Evolutionary conservation across 2,888 invertebrate genomes (phyloP).

Genomic region (Strigamia crassipes): DNA sequence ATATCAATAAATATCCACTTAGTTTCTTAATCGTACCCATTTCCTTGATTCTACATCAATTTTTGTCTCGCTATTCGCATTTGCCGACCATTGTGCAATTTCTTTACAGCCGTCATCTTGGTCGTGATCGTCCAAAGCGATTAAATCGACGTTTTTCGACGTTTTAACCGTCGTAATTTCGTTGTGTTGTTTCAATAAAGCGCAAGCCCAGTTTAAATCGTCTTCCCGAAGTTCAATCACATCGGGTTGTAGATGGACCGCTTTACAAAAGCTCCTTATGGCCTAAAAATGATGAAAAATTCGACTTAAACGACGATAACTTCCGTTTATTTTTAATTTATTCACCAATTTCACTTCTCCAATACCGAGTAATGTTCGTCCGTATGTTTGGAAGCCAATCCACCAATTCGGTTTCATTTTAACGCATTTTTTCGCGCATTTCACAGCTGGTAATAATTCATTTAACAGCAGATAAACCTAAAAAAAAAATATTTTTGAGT

Average conservation of each 20-base stretch:
- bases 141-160: background rate
- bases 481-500: background rate
- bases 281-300: conserved; percentile 53
- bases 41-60: background rate
- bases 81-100: background rate
- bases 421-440: conserved; percentile 57
- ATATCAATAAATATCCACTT: background rate
- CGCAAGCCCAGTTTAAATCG: conserved; percentile 54
- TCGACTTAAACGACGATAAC: too few species aligned
- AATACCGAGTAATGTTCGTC: conserved; percentile 58
- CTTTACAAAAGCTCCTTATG: conserved; percentile 57
- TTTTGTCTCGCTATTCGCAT: background rate
- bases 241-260: conserved; percentile 58
- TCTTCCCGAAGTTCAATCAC: conserved; percentile 58
- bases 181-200: conserved; percentile 39
- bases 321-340: background rate
- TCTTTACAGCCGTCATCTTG: background rate
- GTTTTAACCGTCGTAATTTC: background rate
- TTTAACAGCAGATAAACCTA: conserved; percentile 52
- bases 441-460: conserved; percentile 53
- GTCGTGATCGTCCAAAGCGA: background rate
- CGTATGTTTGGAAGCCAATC: conserved; percentile 60
- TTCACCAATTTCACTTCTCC: conserved; percentile 58
- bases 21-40: background rate
- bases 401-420: conserved; percentile 58